Evolutionary conservation across 2,113 vertebrate genomes (phyloP), one percentile per base, ranked within the genome.

Genomic region (Amia ocellicauda): DNA sequence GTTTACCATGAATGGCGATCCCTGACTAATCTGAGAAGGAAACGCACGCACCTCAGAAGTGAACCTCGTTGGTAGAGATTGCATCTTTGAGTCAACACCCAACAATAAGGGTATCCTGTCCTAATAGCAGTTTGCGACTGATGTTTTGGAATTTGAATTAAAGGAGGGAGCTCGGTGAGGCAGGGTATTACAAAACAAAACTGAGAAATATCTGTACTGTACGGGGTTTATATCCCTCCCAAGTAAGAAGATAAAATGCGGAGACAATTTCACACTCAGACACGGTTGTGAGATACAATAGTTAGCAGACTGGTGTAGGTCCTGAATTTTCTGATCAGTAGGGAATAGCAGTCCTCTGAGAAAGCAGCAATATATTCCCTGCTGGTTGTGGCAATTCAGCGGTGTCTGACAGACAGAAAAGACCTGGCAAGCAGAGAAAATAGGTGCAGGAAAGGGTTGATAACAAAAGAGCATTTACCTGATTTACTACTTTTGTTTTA

Each of bases 271-370:
- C 47, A 45, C 55, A 60, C 62, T 64, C 67, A 14, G 56, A 47
- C 64, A 55, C 65, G 63, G 65, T 50, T 68, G 41, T 62, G 51
- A 65, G 69, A 60, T 66, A 67, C 76, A 69, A 69, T 71, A 64
- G 71, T 76, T 76, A 70, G 71, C 51, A n/a, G 69, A 64, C 62
- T 52, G 36, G 64, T 51, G 58, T 36, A 50, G 69, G 63, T 63
- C 65, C 74, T 70, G 72, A 69, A 76, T 79, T 74, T 74, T 76
- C 72, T 72, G 72, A 76, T 72, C 72, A 67, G 77, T 74, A 69
- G 77, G 74, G 72, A 72, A 74, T 72, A 67, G 72, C 19, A 58
- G 36, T 50, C 64, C 47, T 60, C 74, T 52, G 69, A 69, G 77
- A 69, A 66, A 56, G 45, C 63, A 64, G 74, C 74, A 76, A 74